A percentile compares a stretch with the other conserved stretches of the same genome.
Conservation (phyloP, 2,113 vertebrate species). For the Nesospiza acunhae region DNA sequence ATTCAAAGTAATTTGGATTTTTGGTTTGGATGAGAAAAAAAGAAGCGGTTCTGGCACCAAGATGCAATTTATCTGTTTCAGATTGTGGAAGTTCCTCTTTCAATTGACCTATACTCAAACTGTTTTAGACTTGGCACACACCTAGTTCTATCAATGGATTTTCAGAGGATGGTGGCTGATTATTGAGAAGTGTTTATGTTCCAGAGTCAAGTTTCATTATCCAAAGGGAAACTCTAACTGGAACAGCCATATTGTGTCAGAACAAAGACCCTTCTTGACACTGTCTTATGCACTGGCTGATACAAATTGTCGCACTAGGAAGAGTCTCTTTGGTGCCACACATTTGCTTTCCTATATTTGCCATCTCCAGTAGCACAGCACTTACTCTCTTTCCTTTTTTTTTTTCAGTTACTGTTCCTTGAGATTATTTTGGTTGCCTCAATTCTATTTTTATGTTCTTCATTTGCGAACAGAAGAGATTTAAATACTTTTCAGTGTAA, state of each 20-base stretch:
- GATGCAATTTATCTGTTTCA: neutral
- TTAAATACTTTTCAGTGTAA: neutral
- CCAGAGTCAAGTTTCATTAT: neutral
- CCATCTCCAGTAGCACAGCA: neutral
- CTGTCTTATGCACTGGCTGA: neutral
- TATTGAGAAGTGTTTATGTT: neutral
- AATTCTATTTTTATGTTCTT: neutral
- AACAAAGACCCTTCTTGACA: neutral
- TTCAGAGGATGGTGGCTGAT: neutral
- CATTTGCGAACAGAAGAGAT: neutral
- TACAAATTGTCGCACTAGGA: neutral
- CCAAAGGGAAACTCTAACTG: neutral
- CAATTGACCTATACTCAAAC: neutral
- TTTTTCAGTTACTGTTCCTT: neutral
- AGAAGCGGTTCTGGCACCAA: neutral
- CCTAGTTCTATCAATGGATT: neutral
- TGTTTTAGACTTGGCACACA: neutral
- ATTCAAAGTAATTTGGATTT: neutral
- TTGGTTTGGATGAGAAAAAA: neutral
- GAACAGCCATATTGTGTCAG: neutral
- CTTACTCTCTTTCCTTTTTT: neutral
- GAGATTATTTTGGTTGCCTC: neutral
- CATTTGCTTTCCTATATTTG: neutral
- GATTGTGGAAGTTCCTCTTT: neutral
- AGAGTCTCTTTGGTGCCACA: neutral